Percentiles rank a stretch among this genome's conserved stretches.
Evolutionary conservation across 1,140 invertebrate genomes (phyloP).

Genomic region (Pogonus chalceus): DNA sequence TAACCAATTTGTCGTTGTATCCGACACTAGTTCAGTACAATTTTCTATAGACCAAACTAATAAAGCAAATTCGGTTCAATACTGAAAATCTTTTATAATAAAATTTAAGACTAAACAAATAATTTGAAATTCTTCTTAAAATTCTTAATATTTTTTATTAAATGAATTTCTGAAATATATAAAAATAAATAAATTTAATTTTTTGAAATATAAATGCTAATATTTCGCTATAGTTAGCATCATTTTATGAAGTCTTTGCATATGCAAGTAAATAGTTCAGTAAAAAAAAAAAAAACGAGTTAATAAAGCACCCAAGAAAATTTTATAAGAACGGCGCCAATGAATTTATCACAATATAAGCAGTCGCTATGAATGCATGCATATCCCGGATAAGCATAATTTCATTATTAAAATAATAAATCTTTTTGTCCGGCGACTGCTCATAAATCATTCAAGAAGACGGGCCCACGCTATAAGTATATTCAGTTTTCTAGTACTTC

Average conservation of each 20-base stretch:
- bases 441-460: slow-evolving; percentile 11
- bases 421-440: slow-evolving; percentile 16
- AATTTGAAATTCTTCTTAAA: too few species aligned
- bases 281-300: not conserved
- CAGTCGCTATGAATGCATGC: slow-evolving; percentile 11
- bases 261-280: not conserved
- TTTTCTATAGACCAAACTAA: too few species aligned
- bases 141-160: too few species aligned
- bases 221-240: too few species aligned
- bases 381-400: slow-evolving; percentile 17
- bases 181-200: not conserved
- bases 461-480: slow-evolving; percentile 10
- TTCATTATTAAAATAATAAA: slow-evolving; percentile 16
- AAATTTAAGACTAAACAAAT: too few species aligned
- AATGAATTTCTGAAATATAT: not conserved
- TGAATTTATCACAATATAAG: not conserved
- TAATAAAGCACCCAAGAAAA: not conserved
- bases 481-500: too few species aligned
- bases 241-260: not conserved
- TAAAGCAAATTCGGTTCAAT: too few species aligned
- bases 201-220: not conserved
- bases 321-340: not conserved
- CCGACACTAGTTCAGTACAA: too few species aligned
- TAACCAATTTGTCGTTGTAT: too few species aligned
- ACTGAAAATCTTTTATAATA: too few species aligned